Evolutionary conservation across 1,140 invertebrate species (phyloP), one percentile per base, ranked within the genome.

Genomic region (Arion vulgaris): DNA sequence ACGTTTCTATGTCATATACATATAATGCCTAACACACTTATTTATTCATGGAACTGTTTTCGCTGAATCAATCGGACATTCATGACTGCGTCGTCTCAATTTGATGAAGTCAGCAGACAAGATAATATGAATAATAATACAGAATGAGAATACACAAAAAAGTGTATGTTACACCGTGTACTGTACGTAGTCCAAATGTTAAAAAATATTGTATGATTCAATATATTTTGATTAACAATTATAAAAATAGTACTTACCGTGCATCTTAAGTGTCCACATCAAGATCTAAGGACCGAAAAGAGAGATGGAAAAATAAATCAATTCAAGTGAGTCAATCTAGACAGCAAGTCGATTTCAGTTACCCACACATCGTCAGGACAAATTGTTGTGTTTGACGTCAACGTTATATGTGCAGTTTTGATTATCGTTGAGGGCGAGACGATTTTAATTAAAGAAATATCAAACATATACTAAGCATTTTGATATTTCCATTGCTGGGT

Each of bases 351-450:
- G 53, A 15, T 0, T 49, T 28, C 26, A 34, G 5, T 75, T 23
- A 57, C 34, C 34, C 76, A 78, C 76, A 66, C 76, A 71, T 80
- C 78, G 71, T 79, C 9, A 71, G 78, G 68, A 71, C 71, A 32
- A 34, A 7, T 45, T 45, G 41, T 71, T 80, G 78, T 36, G 68
- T 23, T 15, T 80, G 78, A 80, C 78, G 78, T 80, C 78, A 80
- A 71, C 78, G 49, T 32, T 71, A 28, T 45, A 1, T 80, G 78
- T 80, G 78, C 51, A 80, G 78, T 80, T 80, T 49, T 80, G 45
- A 80, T 80, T 80, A 80, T 80, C 78, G 78, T 71, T 80, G 2
- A n/a, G 26, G 26, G 62, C 78, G 78, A 80, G 66, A 80, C 45
- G 49, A 66, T 36, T 66, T 66, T 17, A 32, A 32, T 66, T 66